A percentile compares a stretch with the other conserved stretches of the same genome.
phyloP scores from a whole-genome alignment of 2,113 vertebrate species.

The Lycocorax pyrrhopterus region DNA sequence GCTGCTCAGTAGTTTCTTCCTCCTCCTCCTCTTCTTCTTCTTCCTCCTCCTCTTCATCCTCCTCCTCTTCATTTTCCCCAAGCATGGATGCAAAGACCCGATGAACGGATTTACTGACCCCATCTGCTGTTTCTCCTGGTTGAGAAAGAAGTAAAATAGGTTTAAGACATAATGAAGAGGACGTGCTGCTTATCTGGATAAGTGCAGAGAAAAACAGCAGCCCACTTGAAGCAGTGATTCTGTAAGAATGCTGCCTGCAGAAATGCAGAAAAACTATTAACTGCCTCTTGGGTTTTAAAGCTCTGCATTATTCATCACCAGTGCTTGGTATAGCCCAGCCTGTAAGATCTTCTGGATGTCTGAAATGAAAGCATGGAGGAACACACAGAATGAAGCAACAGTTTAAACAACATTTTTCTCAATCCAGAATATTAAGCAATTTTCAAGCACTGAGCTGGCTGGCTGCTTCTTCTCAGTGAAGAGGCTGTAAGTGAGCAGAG shows the following conservation, averaged over 20 bases:
- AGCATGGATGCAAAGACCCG: slow-evolving; percentile 94
- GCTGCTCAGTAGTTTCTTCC: slow-evolving; percentile 72
- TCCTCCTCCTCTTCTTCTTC: slow-evolving; percentile 75
- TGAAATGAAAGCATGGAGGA: background rate
- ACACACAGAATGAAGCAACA: background rate
- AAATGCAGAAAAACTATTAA: background rate
- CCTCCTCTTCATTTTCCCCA: slow-evolving; percentile 78
- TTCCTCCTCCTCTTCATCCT: slow-evolving; percentile 59
- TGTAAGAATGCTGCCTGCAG: background rate
- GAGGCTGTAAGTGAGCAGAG: background rate
- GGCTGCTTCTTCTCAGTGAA: background rate
- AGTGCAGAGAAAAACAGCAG: background rate
- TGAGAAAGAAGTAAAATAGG: background rate
- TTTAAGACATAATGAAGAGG: background rate
- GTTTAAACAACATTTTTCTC: background rate
- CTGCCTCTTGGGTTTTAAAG: background rate
- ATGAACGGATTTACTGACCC: slow-evolving; percentile 90
- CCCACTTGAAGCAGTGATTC: background rate
- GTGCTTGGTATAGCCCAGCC: background rate
- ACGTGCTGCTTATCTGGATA: background rate
- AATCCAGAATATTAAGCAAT: background rate
- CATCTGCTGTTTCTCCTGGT: slow-evolving; percentile 81
- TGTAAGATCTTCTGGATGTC: background rate
- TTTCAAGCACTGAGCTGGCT: background rate
- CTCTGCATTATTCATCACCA: background rate